Conservation (phyloP, 2,113 vertebrate species). For the Daubentonia madagascariensis region DNA sequence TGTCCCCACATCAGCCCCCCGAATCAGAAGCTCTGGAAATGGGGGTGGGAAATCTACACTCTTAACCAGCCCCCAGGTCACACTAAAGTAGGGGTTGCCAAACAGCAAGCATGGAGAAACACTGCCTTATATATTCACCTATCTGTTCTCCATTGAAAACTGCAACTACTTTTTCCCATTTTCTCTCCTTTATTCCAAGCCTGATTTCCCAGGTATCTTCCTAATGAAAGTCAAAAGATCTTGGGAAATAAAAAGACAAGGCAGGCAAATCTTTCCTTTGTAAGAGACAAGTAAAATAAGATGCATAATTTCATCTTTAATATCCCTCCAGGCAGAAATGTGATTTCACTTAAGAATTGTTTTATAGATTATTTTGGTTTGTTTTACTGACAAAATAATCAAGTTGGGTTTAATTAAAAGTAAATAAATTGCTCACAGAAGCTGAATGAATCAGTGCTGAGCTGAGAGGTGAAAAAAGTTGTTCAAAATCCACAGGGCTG, state of each 20-base stretch:
- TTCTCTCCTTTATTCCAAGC: not conserved
- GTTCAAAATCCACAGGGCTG: not conserved
- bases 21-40: not conserved
- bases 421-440: conserved; percentile 54
- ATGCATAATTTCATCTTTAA: conserved; percentile 56
- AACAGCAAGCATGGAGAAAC: not conserved
- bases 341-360: conserved; percentile 58
- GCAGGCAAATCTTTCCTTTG: conserved; percentile 19
- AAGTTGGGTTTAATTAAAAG: conserved; percentile 63
- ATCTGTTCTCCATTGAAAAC: not conserved
- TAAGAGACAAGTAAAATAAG: conserved; percentile 50
- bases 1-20: not conserved
- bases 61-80: not conserved
- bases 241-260: conserved; percentile 45
- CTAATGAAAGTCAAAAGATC: conserved; percentile 3
- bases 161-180: not conserved
- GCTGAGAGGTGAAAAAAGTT: conserved; percentile 23
- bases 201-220: not conserved
- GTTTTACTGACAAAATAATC: conserved; percentile 68
- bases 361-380: conserved; percentile 62
- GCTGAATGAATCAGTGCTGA: conserved; percentile 50
- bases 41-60: not conserved
- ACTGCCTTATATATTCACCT: rapidly evolving
- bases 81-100: not conserved
- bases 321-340: conserved; percentile 54